phyloP scores from a whole-genome alignment of 1,140 invertebrate species.

The Notospermus geniculatus region DNA sequence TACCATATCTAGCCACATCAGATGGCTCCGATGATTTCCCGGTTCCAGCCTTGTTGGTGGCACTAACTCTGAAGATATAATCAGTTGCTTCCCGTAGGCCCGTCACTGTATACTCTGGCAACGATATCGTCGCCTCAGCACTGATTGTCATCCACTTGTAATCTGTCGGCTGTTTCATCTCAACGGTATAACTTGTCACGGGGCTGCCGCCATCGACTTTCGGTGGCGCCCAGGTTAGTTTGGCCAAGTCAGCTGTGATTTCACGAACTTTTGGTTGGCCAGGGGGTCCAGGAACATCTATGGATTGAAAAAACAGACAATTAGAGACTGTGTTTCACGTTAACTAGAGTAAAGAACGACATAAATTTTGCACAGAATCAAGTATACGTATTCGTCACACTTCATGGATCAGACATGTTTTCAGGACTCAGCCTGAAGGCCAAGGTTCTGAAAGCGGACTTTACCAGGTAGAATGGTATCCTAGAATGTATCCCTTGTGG shows the following conservation, averaged over 20 bases:
- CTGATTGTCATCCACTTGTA: neutral
- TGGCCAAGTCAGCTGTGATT: conserved; percentile 91
- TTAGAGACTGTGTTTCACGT: too few relatives aligned
- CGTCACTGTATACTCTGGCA: conserved; percentile 3
- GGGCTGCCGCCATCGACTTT: conserved; percentile 87
- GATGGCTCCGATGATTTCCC: conserved; percentile 10
- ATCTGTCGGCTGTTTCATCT: conserved; percentile 59
- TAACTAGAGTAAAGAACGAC: too few relatives aligned
- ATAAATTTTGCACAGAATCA: too few relatives aligned
- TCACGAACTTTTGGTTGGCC: conserved; percentile 86
- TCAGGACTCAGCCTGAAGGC: too few relatives aligned
- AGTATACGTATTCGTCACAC: too few relatives aligned
- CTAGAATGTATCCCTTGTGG: too few relatives aligned
- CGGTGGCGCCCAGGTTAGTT: conserved; percentile 87
- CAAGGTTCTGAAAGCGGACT: too few relatives aligned
- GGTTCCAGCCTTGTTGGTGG: conserved; percentile 84
- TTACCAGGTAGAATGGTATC: too few relatives aligned
- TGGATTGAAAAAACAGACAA: conserved; percentile 48
- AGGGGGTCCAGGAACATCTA: conserved; percentile 71
- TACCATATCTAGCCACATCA: conserved; percentile 5
- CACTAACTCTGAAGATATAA: conserved; percentile 92
- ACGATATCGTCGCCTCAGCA: neutral
- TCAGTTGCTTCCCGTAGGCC: neutral
- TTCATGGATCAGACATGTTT: too few relatives aligned
- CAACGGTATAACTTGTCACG: conserved; percentile 90